Conservation (phyloP, 2,888 invertebrate genomes). For the Auanema sp. region DNA sequence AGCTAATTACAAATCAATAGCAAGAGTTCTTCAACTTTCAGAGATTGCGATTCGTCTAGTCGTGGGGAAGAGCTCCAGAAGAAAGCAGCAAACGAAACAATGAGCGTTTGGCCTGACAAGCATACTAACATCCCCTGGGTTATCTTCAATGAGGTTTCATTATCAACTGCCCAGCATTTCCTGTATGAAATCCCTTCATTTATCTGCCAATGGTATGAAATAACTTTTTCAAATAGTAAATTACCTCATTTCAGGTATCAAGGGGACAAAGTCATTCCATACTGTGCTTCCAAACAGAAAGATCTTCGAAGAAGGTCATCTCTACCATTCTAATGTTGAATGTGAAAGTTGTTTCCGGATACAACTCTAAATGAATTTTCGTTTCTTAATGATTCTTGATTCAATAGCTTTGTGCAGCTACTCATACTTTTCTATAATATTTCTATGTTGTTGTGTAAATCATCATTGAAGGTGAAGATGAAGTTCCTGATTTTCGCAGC, state of each 20-base stretch:
- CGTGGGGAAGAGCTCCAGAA: conserved; percentile 46
- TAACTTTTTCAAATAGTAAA: background rate
- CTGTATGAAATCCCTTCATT: conserved; percentile 39
- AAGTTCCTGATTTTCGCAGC: too few relatives aligned
- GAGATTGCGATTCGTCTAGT: conserved; percentile 44
- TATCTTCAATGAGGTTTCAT: conserved; percentile 52
- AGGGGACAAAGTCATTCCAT: conserved; percentile 43
- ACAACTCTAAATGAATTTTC: too few relatives aligned
- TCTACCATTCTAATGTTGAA: too few relatives aligned
- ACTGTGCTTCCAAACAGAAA: conserved; percentile 38
- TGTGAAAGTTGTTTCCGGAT: too few relatives aligned
- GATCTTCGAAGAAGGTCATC: too few relatives aligned
- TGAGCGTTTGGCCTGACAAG: conserved; percentile 44
- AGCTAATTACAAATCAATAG: conserved; percentile 11
- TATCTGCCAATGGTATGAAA: conserved; percentile 43
- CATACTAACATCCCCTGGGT: conserved; percentile 58
- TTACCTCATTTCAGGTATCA: conserved; percentile 22
- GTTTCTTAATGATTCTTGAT: too few relatives aligned
- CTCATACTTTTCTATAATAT: too few relatives aligned
- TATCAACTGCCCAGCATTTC: conserved; percentile 31
- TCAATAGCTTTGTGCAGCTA: too few relatives aligned
- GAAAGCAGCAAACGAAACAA: conserved; percentile 46
- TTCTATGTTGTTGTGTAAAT: too few relatives aligned
- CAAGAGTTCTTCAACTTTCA: conserved; percentile 12
- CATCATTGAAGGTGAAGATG: too few relatives aligned